phyloP scores from a whole-genome alignment of 2,797 vertebrate species.

The Crenuchus spilurus region DNA sequence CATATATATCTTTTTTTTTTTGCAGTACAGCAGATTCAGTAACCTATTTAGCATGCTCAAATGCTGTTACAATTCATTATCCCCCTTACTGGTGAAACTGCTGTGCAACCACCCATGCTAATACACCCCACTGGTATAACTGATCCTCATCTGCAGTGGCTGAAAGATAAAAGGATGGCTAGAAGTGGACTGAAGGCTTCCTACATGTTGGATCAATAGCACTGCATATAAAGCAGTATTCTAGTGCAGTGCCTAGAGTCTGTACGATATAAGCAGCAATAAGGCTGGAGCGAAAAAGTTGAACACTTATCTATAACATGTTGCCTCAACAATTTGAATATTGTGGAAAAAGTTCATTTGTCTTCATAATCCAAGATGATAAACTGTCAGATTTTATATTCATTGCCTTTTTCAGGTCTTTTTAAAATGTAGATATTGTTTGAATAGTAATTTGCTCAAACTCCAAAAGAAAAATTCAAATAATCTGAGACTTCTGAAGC shows the following conservation, averaged over 20 bases:
- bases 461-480: no score
- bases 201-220: conserved; percentile 3
- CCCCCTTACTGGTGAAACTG: conserved; percentile 36
- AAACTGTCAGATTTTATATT: no score
- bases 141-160: background rate
- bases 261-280: background rate
- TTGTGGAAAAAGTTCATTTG: no score
- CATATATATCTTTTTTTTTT: background rate
- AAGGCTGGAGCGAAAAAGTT: background rate
- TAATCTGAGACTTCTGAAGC: no score
- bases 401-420: no score
- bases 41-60: conserved; percentile 21
- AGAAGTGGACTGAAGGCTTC: background rate
- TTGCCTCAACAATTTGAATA: no score
- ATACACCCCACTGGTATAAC: conserved; percentile 5
- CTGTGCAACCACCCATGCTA: conserved; percentile 30
- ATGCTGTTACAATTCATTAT: conserved; percentile 53
- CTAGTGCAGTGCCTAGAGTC: background rate
- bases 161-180: background rate
- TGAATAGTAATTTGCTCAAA: no score
- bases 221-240: conserved; percentile 8
- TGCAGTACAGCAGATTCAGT: background rate
- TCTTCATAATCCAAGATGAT: no score
- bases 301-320: background rate
- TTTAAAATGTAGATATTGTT: no score